Evolutionary conservation across 2,888 invertebrate genomes (phyloP).

Genomic region (Eurytoma adleriae): DNA sequence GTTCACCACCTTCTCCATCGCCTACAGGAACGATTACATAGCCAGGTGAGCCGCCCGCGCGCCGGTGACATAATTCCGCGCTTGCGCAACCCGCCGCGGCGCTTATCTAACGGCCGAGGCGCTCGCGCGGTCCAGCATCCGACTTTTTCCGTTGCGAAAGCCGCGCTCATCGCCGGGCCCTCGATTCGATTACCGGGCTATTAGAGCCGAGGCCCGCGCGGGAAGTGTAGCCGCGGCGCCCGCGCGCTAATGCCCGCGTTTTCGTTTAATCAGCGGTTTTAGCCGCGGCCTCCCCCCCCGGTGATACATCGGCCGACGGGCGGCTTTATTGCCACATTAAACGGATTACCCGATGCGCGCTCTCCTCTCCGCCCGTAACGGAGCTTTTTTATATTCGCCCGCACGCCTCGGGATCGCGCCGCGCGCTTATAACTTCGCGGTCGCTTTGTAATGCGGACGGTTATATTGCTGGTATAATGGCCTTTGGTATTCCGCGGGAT

Average conservation of each 20-base stretch:
- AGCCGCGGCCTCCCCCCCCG: background rate
- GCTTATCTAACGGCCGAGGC: conserved; percentile 29
- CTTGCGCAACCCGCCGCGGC: background rate
- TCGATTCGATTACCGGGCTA: conserved; percentile 50
- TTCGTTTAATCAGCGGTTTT: conserved; percentile 46
- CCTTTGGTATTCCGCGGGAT: too few relatives aligned
- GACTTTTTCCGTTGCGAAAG: too few relatives aligned
- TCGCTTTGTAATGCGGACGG: too few relatives aligned
- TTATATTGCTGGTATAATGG: too few relatives aligned
- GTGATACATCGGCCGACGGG: too few relatives aligned
- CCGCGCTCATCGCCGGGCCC: background rate
- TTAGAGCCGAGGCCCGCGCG: conserved; percentile 10
- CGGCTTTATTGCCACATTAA: background rate
- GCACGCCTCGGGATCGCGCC: too few relatives aligned
- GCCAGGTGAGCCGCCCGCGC: conserved; percentile 68
- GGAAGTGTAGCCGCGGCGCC: conserved; percentile 14
- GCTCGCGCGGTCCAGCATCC: too few relatives aligned
- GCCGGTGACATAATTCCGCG: conserved; percentile 33
- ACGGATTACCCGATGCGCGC: background rate
- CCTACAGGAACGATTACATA: conserved; percentile 84
- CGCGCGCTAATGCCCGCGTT: conserved; percentile 9
- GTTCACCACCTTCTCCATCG: conserved; percentile 86
- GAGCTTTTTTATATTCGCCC: too few relatives aligned
- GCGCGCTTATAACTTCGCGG: too few relatives aligned
- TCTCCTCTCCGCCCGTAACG: background rate